phyloP scores from a whole-genome alignment of 2,113 vertebrate species.

The Chloropsis cyanopogon region DNA sequence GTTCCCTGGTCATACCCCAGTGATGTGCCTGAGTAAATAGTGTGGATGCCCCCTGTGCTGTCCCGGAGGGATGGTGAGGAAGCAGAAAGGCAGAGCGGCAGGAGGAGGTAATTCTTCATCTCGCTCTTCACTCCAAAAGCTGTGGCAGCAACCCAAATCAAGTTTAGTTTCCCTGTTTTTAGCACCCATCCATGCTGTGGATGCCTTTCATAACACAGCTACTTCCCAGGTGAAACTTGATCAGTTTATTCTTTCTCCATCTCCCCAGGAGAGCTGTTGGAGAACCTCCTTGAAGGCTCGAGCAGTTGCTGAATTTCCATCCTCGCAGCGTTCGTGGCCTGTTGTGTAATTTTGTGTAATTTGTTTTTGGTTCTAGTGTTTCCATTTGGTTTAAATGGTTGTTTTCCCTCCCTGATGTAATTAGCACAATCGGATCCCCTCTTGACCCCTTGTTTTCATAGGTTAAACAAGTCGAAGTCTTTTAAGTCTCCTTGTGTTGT shows the following conservation, averaged over 20 bases:
- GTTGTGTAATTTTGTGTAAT: not conserved
- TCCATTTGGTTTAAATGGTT: not conserved
- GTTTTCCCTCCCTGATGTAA: slow-evolving; percentile 3
- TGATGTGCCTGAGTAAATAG: not conserved
- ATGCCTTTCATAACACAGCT: not conserved
- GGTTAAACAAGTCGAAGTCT: not conserved
- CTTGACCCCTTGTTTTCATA: not conserved
- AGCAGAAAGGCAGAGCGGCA: not conserved
- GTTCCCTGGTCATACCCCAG: not conserved
- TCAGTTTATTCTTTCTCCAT: not conserved
- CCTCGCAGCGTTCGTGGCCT: accelerated
- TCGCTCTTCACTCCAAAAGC: accelerated
- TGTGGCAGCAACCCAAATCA: not conserved
- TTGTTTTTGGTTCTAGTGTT: not conserved
- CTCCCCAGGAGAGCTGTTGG: not conserved
- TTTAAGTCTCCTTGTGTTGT: not conserved
- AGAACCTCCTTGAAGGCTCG: not conserved
- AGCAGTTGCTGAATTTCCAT: not conserved
- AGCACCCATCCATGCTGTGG: not conserved
- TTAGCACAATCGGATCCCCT: not conserved
- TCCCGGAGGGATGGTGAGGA: not conserved
- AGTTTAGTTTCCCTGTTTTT: not conserved
- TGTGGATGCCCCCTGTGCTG: accelerated
- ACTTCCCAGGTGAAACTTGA: not conserved
- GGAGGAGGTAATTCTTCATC: not conserved